Percentiles rank a stretch among this genome's conserved stretches.
These are phyloP conservation scores for Trilocha varians DNA, from an alignment of 2,888 invertebrate species.

Conservation along the genomic window DNA sequence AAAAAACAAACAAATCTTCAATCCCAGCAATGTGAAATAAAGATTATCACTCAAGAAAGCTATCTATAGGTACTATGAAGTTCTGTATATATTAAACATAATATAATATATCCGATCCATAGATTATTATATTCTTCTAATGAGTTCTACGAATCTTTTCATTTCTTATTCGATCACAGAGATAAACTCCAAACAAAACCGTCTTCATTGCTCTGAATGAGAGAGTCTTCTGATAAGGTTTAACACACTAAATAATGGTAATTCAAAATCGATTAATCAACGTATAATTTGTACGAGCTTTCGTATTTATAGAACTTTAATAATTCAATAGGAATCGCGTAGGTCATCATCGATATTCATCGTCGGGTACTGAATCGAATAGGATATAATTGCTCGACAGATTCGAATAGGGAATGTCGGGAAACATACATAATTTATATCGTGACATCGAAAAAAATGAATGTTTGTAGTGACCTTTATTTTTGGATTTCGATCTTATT, in stretches of 20 bases:
- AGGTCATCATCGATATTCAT: slow-evolving; percentile 41
- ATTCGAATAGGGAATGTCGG: slow-evolving; percentile 3
- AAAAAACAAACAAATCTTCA: too few relatives aligned
- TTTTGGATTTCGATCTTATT: not conserved
- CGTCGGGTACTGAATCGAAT: slow-evolving; percentile 38
- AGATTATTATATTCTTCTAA: too few relatives aligned
- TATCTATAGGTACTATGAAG: too few relatives aligned
- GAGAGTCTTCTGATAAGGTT: not conserved
- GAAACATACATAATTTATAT: not conserved
- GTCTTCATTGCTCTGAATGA: too few relatives aligned
- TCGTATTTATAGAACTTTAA: not conserved
- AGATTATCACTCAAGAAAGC: too few relatives aligned
- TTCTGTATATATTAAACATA: too few relatives aligned
- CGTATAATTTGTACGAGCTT: not conserved
- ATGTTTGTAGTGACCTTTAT: not conserved
- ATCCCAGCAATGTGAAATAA: too few relatives aligned
- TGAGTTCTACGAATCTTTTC: too few relatives aligned
- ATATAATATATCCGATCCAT: too few relatives aligned
- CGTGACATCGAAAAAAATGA: slow-evolving; percentile 1
- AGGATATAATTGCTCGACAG: slow-evolving; percentile 31
- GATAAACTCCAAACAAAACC: too few relatives aligned
- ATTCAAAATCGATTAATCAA: not conserved
- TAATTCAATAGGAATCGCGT: slow-evolving; percentile 19
- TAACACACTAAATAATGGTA: not conserved
- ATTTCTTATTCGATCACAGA: too few relatives aligned